A percentile compares a stretch with the other conserved stretches of the same genome.
phyloP scores from a whole-genome alignment of 1,140 invertebrate genomes.

The Lasaia peninsularis region DNA sequence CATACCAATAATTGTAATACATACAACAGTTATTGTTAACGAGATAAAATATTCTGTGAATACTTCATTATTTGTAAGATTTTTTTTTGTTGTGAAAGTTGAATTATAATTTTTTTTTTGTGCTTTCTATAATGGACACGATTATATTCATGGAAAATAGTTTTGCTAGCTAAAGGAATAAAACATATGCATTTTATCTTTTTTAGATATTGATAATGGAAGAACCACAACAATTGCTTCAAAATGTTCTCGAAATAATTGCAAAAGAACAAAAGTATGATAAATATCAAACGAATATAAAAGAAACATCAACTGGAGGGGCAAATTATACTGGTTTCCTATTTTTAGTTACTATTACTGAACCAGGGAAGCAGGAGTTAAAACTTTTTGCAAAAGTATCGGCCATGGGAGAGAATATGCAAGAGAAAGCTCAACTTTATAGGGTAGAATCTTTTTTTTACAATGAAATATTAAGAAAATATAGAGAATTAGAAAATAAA shows the following conservation, averaged over 20 bases:
- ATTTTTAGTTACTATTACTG: constrained; percentile 27
- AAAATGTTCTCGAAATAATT: neutral
- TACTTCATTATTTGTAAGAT: no score
- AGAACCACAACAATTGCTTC: neutral
- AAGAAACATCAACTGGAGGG: constrained; percentile 31
- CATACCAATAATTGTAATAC: no score
- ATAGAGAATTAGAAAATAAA: constrained; percentile 35
- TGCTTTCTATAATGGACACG: no score
- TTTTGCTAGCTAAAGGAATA: no score
- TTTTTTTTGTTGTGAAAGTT: no score
- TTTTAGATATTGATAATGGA: neutral
- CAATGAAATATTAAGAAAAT: constrained; percentile 35
- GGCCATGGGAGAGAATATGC: constrained; percentile 33
- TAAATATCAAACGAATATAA: constrained; percentile 12
- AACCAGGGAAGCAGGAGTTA: constrained; percentile 28
- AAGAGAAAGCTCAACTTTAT: constrained; percentile 31
- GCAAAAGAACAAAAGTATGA: constrained; percentile 11
- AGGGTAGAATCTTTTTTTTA: constrained; percentile 43
- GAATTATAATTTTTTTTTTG: no score
- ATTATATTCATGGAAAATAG: no score
- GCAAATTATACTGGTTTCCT: constrained; percentile 41
- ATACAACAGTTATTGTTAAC: no score
- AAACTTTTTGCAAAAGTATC: constrained; percentile 51
- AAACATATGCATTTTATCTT: neutral
- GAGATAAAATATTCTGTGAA: no score